Base-by-base conservation (phyloP, 1,140 invertebrate genomes). In the Aphis gossypii region DNA sequence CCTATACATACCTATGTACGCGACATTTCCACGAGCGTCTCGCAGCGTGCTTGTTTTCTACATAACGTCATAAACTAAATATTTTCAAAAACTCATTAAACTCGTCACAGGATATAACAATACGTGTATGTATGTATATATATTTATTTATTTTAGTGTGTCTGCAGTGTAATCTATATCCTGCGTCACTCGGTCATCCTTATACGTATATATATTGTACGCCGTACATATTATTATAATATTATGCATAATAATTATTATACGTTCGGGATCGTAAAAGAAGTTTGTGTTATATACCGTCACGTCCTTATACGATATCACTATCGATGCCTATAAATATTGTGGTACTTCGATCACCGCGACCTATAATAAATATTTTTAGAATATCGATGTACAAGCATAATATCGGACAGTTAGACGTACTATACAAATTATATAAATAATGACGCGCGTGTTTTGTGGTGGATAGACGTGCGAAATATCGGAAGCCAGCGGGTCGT, bases 401-500 rank as follows among this genome's bases (percentile, higher is more conserved):
- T n/a, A n/a, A n/a, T n/a, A 68, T 30, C 9, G 25, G 30, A 68
- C 60, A 76, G 60, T n/a, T n/a, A 76, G n/a, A n/a, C 30, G 60
- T 18, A 76, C 18, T 18, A 76, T 76, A 35, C n/a, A 35, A n/a
- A 51, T 51, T 18, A 51, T 18, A 18, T 18, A 18, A 18, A 51
- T 51, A 18, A 20, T 51, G 2, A 46, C 14, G 48, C 30, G 56
- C 6, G 56, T 30, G 30, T 14, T 25, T 30, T 4, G 54, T 60
- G 56, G 60, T 18, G 30, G 30, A n/a, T 82, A 38, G 20, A n/a
- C 46, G 25, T 48, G 44, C 44, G 25, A 87, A 48, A 48, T 87
- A 87, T 48, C 46, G 46, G 46, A 87, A 87, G 46, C 46, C 86
- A 87, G 86, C 86, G 86, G 86, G 86, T 48, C 9, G 86, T 51